Evolutionary conservation across 2,113 vertebrate species (phyloP).

Genomic region (Barnardius zonarius): DNA sequence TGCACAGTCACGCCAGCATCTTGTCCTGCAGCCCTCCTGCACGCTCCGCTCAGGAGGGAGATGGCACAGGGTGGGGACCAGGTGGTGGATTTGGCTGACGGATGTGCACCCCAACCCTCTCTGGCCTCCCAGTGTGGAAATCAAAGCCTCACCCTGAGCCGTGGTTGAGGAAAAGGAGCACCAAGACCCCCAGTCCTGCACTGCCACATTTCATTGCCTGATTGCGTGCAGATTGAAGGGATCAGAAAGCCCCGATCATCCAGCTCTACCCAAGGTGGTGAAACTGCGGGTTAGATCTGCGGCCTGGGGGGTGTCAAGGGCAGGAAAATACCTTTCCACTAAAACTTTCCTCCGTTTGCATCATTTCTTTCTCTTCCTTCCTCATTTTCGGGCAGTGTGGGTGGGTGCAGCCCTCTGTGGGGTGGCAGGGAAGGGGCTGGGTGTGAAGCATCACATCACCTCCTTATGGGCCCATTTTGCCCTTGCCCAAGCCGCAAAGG

Average conservation of each 20-base stretch:
- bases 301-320: neutral
- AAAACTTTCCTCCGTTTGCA: neutral
- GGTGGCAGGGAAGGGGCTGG: neutral
- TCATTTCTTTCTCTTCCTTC: neutral
- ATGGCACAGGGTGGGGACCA: neutral
- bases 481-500: conserved; percentile 17
- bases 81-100: neutral
- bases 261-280: neutral
- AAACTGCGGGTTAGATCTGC: neutral
- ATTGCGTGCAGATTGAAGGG: neutral
- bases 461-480: neutral
- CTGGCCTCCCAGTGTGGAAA: neutral
- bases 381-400: neutral
- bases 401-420: neutral
- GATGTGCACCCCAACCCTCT: neutral
- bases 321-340: neutral
- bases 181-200: neutral
- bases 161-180: neutral
- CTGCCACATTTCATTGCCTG: neutral
- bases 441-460: neutral
- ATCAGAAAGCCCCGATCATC: neutral
- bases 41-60: neutral
- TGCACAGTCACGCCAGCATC: accelerated
- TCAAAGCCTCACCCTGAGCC: neutral
- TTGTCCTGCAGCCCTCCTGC: neutral